phyloP scores from a whole-genome alignment of 2,113 vertebrate species.

The Semnornis frantzii region DNA sequence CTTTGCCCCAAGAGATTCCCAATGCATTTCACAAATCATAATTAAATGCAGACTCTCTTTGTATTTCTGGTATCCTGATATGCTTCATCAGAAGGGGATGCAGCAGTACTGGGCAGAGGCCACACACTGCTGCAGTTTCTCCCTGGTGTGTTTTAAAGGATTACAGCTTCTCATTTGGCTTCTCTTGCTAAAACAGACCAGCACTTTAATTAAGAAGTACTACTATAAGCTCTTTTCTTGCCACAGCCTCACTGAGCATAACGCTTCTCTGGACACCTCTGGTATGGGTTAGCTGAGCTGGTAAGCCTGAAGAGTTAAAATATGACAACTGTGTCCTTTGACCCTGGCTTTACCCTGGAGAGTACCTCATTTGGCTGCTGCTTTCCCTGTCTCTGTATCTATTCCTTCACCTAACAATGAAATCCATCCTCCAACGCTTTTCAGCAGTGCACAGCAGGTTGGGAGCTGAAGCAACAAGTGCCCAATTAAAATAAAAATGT shows the following conservation, averaged over 20 bases:
- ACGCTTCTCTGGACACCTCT: not conserved
- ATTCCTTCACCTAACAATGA: not conserved
- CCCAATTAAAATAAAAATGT: constrained; percentile 49
- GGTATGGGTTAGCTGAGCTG: not conserved
- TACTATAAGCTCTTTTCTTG: not conserved
- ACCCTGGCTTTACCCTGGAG: not conserved
- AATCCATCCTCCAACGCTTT: constrained; percentile 33
- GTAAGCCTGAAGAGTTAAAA: not conserved
- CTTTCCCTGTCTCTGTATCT: not conserved
- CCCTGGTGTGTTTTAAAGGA: not conserved
- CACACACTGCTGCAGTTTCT: not conserved
- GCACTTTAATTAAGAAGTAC: not conserved
- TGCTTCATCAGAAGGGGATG: not conserved
- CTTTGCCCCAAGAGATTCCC: not conserved
- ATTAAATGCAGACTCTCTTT: not conserved
- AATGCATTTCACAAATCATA: not conserved
- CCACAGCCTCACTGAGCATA: not conserved
- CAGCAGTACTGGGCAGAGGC: not conserved
- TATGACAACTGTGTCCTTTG: not conserved
- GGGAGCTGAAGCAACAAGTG: constrained; percentile 9
- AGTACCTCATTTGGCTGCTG: not conserved
- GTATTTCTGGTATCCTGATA: not conserved
- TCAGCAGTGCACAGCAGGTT: constrained; percentile 12
- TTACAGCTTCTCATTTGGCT: not conserved
- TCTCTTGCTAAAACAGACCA: not conserved